Percentiles rank a stretch among this genome's conserved stretches.
These are phyloP conservation scores for Bucco capensis DNA, from an alignment of 2,113 vertebrate genomes.

Conservation along the genomic window DNA sequence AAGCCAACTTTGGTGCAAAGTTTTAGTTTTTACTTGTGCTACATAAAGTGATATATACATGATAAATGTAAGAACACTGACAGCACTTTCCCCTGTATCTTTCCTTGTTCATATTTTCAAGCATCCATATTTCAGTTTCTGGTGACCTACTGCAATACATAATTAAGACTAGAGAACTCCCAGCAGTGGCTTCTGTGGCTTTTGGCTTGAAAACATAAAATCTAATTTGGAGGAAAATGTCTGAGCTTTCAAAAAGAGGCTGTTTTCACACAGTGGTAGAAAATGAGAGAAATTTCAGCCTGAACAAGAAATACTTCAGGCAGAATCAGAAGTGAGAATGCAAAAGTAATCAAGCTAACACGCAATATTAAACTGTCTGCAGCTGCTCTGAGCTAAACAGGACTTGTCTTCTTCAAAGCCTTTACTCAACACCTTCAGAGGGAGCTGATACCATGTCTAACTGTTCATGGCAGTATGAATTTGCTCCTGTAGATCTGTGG, in stretches of 20 bases:
- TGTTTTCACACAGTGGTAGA: neutral
- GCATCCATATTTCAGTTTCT: conserved; percentile 1
- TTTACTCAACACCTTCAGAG: neutral
- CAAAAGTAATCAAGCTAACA: neutral
- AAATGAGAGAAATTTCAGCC: neutral
- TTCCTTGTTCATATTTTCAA: neutral
- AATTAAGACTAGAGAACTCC: conserved; percentile 36
- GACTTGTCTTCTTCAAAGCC: neutral
- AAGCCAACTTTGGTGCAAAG: neutral
- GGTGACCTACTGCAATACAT: neutral
- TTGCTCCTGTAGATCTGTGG: conserved; percentile 7
- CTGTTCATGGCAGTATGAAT: neutral
- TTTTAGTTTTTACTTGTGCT: neutral
- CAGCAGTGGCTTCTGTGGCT: conserved; percentile 3
- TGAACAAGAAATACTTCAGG: neutral
- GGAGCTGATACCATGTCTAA: neutral
- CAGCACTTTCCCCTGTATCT: neutral
- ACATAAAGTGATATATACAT: neutral
- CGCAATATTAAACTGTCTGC: neutral
- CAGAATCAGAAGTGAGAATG: neutral
- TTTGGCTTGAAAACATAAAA: conserved; percentile 42
- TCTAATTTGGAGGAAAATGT: neutral
- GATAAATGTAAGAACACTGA: neutral
- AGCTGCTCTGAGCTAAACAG: neutral
- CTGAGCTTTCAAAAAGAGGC: neutral